A percentile compares a stretch with the other conserved stretches of the same genome.
Evolutionary conservation across 1,140 invertebrate species (phyloP).

Genomic region (Penaeus japonicus): DNA sequence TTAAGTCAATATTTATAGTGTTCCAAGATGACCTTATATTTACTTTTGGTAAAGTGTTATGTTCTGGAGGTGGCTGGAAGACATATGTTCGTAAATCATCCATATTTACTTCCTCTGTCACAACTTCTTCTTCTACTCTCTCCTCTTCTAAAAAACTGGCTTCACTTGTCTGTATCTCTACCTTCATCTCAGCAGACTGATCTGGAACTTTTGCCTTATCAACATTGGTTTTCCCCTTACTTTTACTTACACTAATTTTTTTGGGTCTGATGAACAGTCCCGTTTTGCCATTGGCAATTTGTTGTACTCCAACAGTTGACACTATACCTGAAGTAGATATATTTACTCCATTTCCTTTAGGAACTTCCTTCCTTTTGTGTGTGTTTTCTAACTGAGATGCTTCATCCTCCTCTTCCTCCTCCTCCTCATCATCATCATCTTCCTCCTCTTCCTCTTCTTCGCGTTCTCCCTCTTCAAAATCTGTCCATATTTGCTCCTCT

Average conservation of each 20-base stretch:
- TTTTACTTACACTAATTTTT: slow-evolving; percentile 16
- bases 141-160: neutral
- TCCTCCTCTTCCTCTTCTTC: slow-evolving; percentile 28
- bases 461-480: slow-evolving; percentile 38
- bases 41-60: slow-evolving; percentile 40
- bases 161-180: neutral
- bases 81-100: slow-evolving; percentile 35
- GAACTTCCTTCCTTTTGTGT: neutral
- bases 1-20: slow-evolving; percentile 45
- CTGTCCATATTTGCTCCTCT: slow-evolving; percentile 48
- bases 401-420: slow-evolving; percentile 42
- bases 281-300: slow-evolving; percentile 41
- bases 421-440: slow-evolving; percentile 32
- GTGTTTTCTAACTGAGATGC: neutral
- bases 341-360: neutral
- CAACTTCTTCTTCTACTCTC: slow-evolving; percentile 38
- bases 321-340: neutral
- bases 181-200: neutral
- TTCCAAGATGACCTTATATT: slow-evolving; percentile 48
- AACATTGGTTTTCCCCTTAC: neutral
- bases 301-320: slow-evolving; percentile 1
- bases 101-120: neutral
- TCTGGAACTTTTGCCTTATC: neutral
- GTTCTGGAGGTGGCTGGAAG: slow-evolving; percentile 45
- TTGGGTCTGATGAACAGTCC: slow-evolving; percentile 27